Percentiles rank a stretch among this genome's conserved stretches.
These are phyloP conservation scores for Catotricha subobsoleta DNA, from an alignment of 2,888 invertebrate genomes.

Conservation along the genomic window DNA sequence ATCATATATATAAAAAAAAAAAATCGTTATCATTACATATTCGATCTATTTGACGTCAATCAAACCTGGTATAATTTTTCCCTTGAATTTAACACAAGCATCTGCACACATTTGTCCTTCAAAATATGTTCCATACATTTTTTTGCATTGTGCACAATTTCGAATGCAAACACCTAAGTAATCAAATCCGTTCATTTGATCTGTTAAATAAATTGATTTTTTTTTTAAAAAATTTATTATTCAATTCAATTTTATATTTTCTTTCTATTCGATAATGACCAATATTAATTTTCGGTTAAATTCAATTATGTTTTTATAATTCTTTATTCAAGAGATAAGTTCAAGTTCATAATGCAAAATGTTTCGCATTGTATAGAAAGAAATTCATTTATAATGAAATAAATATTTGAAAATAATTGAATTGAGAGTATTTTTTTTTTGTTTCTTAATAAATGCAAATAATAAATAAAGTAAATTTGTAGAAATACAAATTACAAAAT, in stretches of 20 bases:
- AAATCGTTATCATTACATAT: neutral
- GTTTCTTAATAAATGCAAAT: neutral
- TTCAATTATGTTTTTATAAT: too few species aligned
- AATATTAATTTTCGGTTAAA: too few species aligned
- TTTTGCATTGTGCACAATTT: constrained; percentile 79
- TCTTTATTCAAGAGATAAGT: too few species aligned
- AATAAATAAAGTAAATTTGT: neutral
- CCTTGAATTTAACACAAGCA: constrained; percentile 64
- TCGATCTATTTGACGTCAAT: too few species aligned
- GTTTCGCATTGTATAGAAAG: too few species aligned
- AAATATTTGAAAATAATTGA: too few species aligned
- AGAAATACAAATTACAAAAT: neutral
- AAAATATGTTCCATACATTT: constrained; percentile 73
- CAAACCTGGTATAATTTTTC: constrained; percentile 49
- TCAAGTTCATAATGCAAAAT: too few species aligned
- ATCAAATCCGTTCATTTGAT: constrained; percentile 32
- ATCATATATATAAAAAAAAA: neutral
- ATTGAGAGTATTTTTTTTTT: too few species aligned
- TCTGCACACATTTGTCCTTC: constrained; percentile 74
- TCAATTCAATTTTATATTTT: too few species aligned
- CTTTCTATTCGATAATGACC: too few species aligned
- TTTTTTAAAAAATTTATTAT: neutral
- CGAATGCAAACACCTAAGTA: constrained; percentile 54
- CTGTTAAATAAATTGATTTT: constrained; percentile 11
- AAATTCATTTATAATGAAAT: too few species aligned